Conservation (phyloP, 1,140 invertebrate species). For the Cepaea nemoralis region DNA sequence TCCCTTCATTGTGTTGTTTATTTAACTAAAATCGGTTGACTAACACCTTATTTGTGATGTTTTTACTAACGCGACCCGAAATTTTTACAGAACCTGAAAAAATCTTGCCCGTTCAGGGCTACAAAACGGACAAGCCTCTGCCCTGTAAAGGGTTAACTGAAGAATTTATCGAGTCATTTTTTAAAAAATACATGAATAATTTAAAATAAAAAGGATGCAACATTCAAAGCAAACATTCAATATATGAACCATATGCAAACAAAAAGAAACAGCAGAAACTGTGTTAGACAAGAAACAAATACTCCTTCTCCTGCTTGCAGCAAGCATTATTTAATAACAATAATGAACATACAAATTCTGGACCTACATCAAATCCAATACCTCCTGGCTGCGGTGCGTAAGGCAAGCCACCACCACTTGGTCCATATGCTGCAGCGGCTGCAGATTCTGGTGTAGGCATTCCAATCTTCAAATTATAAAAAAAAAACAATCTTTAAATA, state of each 20-base stretch:
- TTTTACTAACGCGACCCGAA: no score
- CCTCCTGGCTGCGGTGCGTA: conserved; percentile 52
- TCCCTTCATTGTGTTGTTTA: no score
- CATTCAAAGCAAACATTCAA: not conserved
- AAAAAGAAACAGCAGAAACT: not conserved
- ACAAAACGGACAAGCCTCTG: no score
- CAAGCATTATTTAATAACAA: not conserved
- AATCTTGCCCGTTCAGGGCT: no score
- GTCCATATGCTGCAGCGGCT: conserved; percentile 55
- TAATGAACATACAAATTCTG: not conserved
- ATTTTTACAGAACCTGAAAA: no score
- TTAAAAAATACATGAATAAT: no score
- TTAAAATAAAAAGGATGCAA: not conserved
- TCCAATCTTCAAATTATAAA: no score
- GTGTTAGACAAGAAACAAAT: not conserved
- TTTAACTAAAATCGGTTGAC: no score
- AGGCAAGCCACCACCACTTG: conserved; percentile 48
- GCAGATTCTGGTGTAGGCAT: conserved; percentile 62
- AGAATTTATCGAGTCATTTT: no score
- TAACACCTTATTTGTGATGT: no score
- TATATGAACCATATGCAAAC: not conserved
- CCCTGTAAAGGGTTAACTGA: no score
- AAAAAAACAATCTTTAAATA: no score
- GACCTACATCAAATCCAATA: conserved; percentile 40
- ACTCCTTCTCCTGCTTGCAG: not conserved